Evolutionary conservation across 2,113 vertebrate species (phyloP).

Genomic region (Argyrosomus japonicus): DNA sequence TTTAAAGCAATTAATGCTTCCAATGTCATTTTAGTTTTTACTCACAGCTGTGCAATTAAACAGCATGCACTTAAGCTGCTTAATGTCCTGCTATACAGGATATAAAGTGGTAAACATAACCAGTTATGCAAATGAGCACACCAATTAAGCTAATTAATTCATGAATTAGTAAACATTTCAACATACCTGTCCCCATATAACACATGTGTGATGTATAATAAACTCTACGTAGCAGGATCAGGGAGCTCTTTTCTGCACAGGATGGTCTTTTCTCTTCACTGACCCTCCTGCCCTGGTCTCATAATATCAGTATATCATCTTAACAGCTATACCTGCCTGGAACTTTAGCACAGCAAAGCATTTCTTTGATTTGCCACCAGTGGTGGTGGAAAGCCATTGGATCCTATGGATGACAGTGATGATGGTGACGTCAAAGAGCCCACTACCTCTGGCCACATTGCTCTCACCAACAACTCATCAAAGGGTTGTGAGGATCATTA

Average conservation of each 20-base stretch:
- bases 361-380: slow-evolving; percentile 34
- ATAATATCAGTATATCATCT: slow-evolving; percentile 5
- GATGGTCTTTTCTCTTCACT: slow-evolving; percentile 1
- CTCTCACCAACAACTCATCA: slow-evolving; percentile 30
- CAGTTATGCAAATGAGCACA: slow-evolving; percentile 56
- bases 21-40: slow-evolving; percentile 35
- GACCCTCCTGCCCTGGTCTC: not conserved
- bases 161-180: slow-evolving; percentile 52
- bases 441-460: slow-evolving; percentile 14
- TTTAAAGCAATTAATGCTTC: slow-evolving; percentile 53
- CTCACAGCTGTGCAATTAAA: slow-evolving; percentile 59
- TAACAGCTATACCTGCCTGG: slow-evolving; percentile 2
- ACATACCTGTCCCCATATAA: slow-evolving; percentile 23
- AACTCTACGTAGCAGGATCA: not conserved
- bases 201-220: slow-evolving; percentile 1
- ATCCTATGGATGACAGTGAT: not conserved
- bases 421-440: not conserved
- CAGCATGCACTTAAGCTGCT: slow-evolving; percentile 53
- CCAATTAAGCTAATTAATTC: slow-evolving; percentile 50
- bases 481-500: slow-evolving; percentile 56
- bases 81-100: slow-evolving; percentile 56
- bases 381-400: not conserved
- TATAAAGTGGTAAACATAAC: slow-evolving; percentile 52
- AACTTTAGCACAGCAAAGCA: slow-evolving; percentile 3
- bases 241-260: not conserved